Evolutionary conservation across 2,797 vertebrate species (phyloP), one percentile per base, ranked within the genome.

Genomic region (Aplochiton taeniatus): DNA sequence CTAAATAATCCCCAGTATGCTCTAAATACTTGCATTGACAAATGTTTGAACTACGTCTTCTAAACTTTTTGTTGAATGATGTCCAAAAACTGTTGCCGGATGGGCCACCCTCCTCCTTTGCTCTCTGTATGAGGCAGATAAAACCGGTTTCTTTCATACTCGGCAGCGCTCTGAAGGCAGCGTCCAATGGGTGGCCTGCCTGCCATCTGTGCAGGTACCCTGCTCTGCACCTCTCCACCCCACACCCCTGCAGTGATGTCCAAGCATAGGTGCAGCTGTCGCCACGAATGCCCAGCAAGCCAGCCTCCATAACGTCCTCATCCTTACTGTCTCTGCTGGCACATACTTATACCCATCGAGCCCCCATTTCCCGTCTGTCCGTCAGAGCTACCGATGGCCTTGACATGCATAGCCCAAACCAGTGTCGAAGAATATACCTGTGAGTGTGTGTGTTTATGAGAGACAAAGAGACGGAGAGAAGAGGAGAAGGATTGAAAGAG

Each of bases 171-270:
- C 76, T 83, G 87, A 87, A 86, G 84, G 83, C 75, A 69, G 75
- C 78, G 82, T 72, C 85, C 83, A 76, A 68, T 66, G 68, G 89
- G 82, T 87, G 73, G 83, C 87, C 83, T 79, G 73, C 77, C 75
- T 82, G 79, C 88, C 88, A 91, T 90, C 90, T 91, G 90, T 87
- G 84, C 86, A 91, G 89, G 90, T 91, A 85, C 72, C 72, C 72
- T 61, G 68, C 75, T 70, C 69, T 18, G 12, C 76, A 78, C 12
- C 48, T 76, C 79, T 82, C 75, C 66, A 60, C 67, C 74, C 71
- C 58, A 65, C 71, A 78, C 72, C 77, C 69, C 75, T 72, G 31
- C 31, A 31, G 31, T 31, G 31, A 31, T 31, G 31, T 31, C 31
- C 6, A 6, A 31, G 31, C 31, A 31, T 31, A 31, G 31, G 31